A percentile compares a stretch with the other conserved stretches of the same genome.
phyloP scores from a whole-genome alignment of 2,888 invertebrate species.

The Ferdinandea cuprea region DNA sequence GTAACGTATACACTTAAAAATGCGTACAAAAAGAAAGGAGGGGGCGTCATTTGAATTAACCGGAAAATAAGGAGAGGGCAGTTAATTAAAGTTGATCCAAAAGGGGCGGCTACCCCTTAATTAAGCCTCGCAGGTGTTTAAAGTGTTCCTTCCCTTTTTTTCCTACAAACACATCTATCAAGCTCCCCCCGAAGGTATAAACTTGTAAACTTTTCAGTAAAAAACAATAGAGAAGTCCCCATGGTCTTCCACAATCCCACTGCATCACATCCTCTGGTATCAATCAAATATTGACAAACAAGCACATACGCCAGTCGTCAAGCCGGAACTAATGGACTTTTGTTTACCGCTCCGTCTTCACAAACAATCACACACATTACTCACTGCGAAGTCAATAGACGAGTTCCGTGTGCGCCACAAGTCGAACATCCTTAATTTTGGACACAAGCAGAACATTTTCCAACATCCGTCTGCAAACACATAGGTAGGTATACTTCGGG shows the following conservation, averaged over 20 bases:
- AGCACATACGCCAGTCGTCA: constrained; percentile 32
- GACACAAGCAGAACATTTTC: constrained; percentile 43
- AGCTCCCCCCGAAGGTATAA: too few relatives aligned
- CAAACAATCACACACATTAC: constrained; percentile 27
- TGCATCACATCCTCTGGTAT: constrained; percentile 35
- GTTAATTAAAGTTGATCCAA: too few relatives aligned
- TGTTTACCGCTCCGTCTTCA: constrained; percentile 53
- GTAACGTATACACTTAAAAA: background rate
- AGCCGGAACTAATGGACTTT: constrained; percentile 61
- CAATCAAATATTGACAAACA: constrained; percentile 73
- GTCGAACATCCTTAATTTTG: constrained; percentile 39
- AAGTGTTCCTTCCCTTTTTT: too few relatives aligned
- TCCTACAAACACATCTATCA: too few relatives aligned
- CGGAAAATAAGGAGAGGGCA: background rate
- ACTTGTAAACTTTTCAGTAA: too few relatives aligned
- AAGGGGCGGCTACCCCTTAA: too few relatives aligned
- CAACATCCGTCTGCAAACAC: constrained; percentile 48
- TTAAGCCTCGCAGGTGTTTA: too few relatives aligned
- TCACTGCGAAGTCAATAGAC: constrained; percentile 43
- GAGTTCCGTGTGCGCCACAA: constrained; percentile 67
- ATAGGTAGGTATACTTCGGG: too few relatives aligned
- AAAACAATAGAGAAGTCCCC: too few relatives aligned
- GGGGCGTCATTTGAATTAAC: background rate
- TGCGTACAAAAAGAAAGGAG: too few relatives aligned
- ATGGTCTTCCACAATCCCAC: constrained; percentile 42